Base-by-base conservation (phyloP, 2,888 invertebrate species). In the Epinotia demarniana region DNA sequence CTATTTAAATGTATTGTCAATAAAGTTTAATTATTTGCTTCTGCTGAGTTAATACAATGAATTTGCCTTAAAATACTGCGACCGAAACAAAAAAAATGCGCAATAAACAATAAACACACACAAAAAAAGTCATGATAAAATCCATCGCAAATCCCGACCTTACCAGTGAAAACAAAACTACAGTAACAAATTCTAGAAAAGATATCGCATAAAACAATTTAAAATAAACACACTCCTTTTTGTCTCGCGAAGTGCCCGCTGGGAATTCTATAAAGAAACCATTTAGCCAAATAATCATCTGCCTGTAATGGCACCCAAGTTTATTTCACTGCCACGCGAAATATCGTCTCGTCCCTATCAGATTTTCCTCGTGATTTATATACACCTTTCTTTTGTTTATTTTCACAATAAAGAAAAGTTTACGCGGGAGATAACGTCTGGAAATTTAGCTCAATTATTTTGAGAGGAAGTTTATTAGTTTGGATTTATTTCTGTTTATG, bases 301-400 rank as follows among this genome's bases (percentile, higher is more conserved):
- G 53, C 12, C 67, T 49, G 75, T 71, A 66, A 66, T 53, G 33
- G 55, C 67, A 53, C 43, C 75, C 55, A 75, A 72, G 67, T 75
- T 75, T 68, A 68, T 74, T 74, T 49, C 49, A 12, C 74, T n/a
- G 63, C 57, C 49, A 13, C 66, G 60, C 60, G 63, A 71, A 67
- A 71, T 61, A 75, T 67, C 71, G 61, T 62, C 66, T 66, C 71
- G 16, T 55, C 67, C 55, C 61, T 71, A 72, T 75, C 75, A 67
- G 72, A 67, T 72, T 72, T 39, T 68, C 67, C 61, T 49, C 19
- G 39, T 67, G 67, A 75, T 75, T 75, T 75, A 75, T 72, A 75
- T 16, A 75, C 75, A 75, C 71, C 72, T 67, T 71, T 75, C 75
- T 75, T 75, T 75, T 75, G 75, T 75, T 72, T 75, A 66, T 72